Conservation (phyloP, 2,888 invertebrate genomes). For the Watsonalla cultraria region DNA sequence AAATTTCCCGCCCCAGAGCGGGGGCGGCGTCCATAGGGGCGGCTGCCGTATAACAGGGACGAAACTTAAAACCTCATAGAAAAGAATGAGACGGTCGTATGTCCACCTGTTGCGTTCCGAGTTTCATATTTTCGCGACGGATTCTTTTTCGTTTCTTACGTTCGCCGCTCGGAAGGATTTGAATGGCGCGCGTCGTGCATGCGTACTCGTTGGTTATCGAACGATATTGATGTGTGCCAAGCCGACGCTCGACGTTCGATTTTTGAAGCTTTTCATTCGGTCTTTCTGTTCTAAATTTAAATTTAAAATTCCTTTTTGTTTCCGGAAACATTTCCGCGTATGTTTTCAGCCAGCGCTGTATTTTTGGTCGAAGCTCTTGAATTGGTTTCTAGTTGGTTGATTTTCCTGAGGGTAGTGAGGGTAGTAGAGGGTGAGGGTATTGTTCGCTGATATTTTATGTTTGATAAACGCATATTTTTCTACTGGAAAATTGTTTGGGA, state of each 20-base stretch:
- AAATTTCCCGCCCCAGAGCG: slow-evolving; percentile 74
- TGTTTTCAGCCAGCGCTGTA: not conserved
- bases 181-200: slow-evolving; percentile 62
- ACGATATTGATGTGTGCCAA: slow-evolving; percentile 51
- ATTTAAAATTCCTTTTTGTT: slow-evolving; percentile 19
- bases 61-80: slow-evolving; percentile 66
- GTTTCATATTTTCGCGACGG: slow-evolving; percentile 68
- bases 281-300: slow-evolving; percentile 24
- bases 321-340: slow-evolving; percentile 1
- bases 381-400: not conserved
- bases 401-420: no score
- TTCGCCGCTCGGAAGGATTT: slow-evolving; percentile 54
- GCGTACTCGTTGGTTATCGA: slow-evolving; percentile 67
- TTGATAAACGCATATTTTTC: not conserved
- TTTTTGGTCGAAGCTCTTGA: not conserved
- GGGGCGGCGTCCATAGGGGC: slow-evolving; percentile 74
- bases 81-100: slow-evolving; percentile 76
- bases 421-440: no score
- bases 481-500: not conserved
- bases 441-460: not conserved
- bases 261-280: slow-evolving; percentile 37
- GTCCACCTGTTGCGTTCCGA: slow-evolving; percentile 73
- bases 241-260: slow-evolving; percentile 35
- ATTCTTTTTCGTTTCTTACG: slow-evolving; percentile 69
- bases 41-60: slow-evolving; percentile 72